Evolutionary conservation across 2,888 invertebrate genomes (phyloP).

Genomic region (Morpho helenor): DNA sequence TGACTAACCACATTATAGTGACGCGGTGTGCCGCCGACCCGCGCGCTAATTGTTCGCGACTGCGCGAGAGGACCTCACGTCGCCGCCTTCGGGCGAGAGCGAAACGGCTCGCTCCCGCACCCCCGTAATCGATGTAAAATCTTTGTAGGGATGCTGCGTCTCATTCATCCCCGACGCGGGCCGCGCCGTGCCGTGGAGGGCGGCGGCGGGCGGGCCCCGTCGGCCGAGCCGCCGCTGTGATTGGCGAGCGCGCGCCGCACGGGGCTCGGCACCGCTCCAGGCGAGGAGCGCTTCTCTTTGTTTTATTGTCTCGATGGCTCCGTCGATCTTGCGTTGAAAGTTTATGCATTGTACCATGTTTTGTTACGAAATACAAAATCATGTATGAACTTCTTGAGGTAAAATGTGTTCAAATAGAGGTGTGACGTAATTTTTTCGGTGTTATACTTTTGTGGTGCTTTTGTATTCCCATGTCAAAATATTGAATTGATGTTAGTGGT

Average conservation of each 20-base stretch:
- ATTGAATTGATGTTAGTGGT: neutral
- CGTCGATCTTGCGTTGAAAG: slow-evolving; percentile 77
- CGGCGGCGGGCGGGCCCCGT: slow-evolving; percentile 40
- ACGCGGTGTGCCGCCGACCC: slow-evolving; percentile 68
- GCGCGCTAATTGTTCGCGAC: slow-evolving; percentile 76
- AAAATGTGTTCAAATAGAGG: slow-evolving; percentile 56
- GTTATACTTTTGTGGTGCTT: slow-evolving; percentile 40
- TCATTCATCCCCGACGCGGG: slow-evolving; percentile 50
- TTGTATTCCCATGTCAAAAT: slow-evolving; percentile 29
- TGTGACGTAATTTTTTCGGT: slow-evolving; percentile 44
- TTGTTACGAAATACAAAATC: slow-evolving; percentile 73
- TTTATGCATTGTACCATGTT: slow-evolving; percentile 78
- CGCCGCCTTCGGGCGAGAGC: slow-evolving; percentile 64
- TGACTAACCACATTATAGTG: slow-evolving; percentile 83
- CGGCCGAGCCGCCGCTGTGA: slow-evolving; percentile 29
- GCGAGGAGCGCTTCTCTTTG: slow-evolving; percentile 72
- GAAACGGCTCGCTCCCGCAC: slow-evolving; percentile 62
- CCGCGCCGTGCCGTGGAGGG: slow-evolving; percentile 34
- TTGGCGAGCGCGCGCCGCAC: slow-evolving; percentile 35
- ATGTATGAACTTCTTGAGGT: slow-evolving; percentile 72
- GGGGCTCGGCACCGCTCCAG: slow-evolving; percentile 51
- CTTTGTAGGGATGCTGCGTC: slow-evolving; percentile 68
- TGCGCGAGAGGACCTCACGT: slow-evolving; percentile 66
- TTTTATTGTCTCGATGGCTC: slow-evolving; percentile 77
- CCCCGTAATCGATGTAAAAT: slow-evolving; percentile 73